phyloP scores from a whole-genome alignment of 2,797 vertebrate species.

The Borostomias antarcticus region DNA sequence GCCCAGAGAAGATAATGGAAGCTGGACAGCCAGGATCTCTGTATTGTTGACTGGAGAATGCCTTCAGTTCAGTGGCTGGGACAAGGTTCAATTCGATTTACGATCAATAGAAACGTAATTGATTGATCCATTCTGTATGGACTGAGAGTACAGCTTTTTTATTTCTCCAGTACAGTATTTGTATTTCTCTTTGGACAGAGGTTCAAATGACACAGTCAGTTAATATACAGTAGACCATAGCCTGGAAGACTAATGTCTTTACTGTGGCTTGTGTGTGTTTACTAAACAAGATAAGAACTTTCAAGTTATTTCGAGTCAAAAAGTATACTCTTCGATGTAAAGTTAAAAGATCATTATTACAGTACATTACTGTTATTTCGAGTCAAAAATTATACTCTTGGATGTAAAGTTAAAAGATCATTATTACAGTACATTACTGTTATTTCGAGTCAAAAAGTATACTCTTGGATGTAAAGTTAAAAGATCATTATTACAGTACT shows the following conservation, averaged over 20 bases:
- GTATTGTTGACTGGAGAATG: slow-evolving; percentile 7
- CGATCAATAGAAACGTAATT: slow-evolving; percentile 4
- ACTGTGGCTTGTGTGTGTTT: slow-evolving; percentile 46
- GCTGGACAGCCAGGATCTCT: slow-evolving; percentile 31
- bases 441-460: no score
- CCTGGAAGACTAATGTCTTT: slow-evolving; percentile 37
- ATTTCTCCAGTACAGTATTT: slow-evolving; percentile 10
- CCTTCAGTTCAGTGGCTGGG: not conserved
- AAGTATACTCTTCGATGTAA: not conserved
- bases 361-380: not conserved
- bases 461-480: not conserved
- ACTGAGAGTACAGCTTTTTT: slow-evolving; percentile 12
- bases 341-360: no score
- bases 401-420: no score
- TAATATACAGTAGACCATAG: slow-evolving; percentile 33
- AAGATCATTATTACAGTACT: no score
- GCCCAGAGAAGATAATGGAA: slow-evolving; percentile 14
- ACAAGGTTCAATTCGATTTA: slow-evolving; percentile 28
- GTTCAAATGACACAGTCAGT: slow-evolving; percentile 39
- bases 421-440: not conserved
- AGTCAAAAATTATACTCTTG: not conserved
- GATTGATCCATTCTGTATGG: slow-evolving; percentile 23
- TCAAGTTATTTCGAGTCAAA: no score
- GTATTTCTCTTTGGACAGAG: slow-evolving; percentile 28
- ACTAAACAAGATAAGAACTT: no score